A percentile compares a stretch with the other conserved stretches of the same genome.
Conservation (phyloP, 30 jellyfish, hydroid and myxozoan genomes). For the Sanderia malayensis region DNA sequence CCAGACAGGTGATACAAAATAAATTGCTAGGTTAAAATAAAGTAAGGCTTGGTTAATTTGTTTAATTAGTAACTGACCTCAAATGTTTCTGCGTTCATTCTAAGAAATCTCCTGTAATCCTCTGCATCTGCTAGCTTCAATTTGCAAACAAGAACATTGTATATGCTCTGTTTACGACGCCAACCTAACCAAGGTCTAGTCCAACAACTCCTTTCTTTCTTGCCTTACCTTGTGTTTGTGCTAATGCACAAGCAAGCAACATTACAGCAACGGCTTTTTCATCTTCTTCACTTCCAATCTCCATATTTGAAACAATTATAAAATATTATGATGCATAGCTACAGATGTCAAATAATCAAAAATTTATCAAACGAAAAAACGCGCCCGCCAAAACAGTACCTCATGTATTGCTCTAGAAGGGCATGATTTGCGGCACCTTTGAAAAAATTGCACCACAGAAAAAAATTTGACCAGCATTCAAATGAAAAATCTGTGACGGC, state of each 20-base stretch:
- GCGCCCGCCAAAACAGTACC: conserved; percentile 14
- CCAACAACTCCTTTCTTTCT: conserved; percentile 30
- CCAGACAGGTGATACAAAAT: background rate
- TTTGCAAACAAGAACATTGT: conserved; percentile 21
- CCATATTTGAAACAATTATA: too few species aligned
- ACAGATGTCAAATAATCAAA: background rate
- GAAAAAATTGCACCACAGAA: conserved; percentile 20
- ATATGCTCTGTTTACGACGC: conserved; percentile 16
- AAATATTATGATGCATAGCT: too few species aligned
- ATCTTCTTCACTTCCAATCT: conserved; percentile 15
- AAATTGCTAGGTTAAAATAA: background rate
- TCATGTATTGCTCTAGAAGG: background rate
- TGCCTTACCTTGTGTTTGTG: background rate
- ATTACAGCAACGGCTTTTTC: conserved; percentile 15
- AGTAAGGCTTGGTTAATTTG: background rate
- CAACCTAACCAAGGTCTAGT: conserved; percentile 15
- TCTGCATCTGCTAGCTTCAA: conserved; percentile 28
- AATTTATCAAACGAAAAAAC: background rate
- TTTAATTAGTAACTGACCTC: conserved; percentile 20
- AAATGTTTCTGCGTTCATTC: conserved; percentile 42
- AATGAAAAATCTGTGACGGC: conserved; percentile 28
- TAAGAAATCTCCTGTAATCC: conserved; percentile 23
- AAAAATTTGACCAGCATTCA: conserved; percentile 9
- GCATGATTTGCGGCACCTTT: conserved; percentile 15
- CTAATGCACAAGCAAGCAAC: conserved; percentile 8